Conservation (phyloP, 2,888 invertebrate genomes). For the Brachypalpus laphriformis region DNA sequence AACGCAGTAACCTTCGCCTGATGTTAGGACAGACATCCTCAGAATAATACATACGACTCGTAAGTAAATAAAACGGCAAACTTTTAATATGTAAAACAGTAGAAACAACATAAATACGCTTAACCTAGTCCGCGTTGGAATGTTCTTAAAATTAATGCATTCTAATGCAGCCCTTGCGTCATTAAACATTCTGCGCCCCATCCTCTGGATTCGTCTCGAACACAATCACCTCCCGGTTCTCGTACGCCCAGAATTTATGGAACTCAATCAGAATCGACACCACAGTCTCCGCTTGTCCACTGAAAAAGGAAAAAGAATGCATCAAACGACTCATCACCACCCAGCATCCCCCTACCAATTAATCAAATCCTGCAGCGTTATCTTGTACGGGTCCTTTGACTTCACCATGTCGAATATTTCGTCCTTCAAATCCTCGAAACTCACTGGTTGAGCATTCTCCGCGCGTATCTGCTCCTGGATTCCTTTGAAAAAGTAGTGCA, state of each 20-base stretch:
- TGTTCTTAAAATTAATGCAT: conserved; percentile 54
- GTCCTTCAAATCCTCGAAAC: conserved; percentile 97
- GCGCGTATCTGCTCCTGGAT: conserved; percentile 95
- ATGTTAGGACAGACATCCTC: no score
- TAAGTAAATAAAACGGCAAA: background rate
- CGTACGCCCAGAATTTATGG: conserved; percentile 98
- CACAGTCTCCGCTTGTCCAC: conserved; percentile 96
- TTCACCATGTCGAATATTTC: conserved; percentile 99
- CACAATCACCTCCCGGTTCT: conserved; percentile 93
- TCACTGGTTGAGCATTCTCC: conserved; percentile 94
- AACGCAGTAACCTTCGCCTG: no score
- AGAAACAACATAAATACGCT: conserved; percentile 19
- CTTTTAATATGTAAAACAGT: conserved; percentile 24
- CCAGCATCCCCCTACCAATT: conserved; percentile 85
- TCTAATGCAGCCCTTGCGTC: background rate
- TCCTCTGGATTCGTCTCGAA: conserved; percentile 84
- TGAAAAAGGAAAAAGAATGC: conserved; percentile 81
- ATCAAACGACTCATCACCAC: conserved; percentile 26
- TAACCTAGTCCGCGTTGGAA: conserved; percentile 50
- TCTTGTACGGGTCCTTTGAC: conserved; percentile 91
- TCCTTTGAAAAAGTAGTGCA: conserved; percentile 97
- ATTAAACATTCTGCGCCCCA: conserved; percentile 79
- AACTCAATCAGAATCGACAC: conserved; percentile 97
- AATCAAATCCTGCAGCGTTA: conserved; percentile 93
- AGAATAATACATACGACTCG: no score